Base-by-base conservation (phyloP, 2,113 vertebrate species). In the Coturnix japonica region DNA sequence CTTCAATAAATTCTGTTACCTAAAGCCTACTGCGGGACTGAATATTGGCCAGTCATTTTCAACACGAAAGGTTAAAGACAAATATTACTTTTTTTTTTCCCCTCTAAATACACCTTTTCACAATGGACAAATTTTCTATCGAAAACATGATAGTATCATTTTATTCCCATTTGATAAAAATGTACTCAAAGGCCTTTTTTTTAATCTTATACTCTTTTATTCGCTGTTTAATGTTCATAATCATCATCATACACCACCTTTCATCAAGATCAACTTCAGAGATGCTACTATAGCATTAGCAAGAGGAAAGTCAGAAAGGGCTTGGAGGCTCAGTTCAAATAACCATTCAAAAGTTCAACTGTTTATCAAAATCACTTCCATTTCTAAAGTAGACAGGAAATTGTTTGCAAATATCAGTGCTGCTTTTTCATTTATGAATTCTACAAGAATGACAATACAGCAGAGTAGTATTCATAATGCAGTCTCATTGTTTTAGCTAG, bases 71-170 rank as follows among this genome's bases (percentile, higher is more conserved):
- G 31, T 71, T 93, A 65, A 84, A 7, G 35, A 73, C 61, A 85
- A 88, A 69, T 71, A 35, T 81, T 46, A 23, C 26, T 85, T 79
- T 82, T 78, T 95, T 49, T 91, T 78, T 91, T 96, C 95, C 77
- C 49, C 41, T 85, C 46, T 43, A 95, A 82, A 85, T 39, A 72
- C n/a, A 37, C 70, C 44, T 72, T 84, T 25, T 61, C 35, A 82
- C 71, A 96, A 97, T 95, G 87, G 88, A 95, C 85, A 93, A 7
- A 22, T 25, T 61, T 79, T 80, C 72, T 81, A 51, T 11, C 28
- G 60, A 69, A 82, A 83, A 57, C 17, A 54, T 16, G 37, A 6
- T 11, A 81, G 33, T 46, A 17, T 71, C 85, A 82, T 2, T 37
- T 90, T 88, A 54, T 66, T 79, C 72, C 46, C 33, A 23, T 22